Base-by-base conservation (phyloP, 1,140 invertebrate genomes). In the Pogonognathellus flavescens region DNA sequence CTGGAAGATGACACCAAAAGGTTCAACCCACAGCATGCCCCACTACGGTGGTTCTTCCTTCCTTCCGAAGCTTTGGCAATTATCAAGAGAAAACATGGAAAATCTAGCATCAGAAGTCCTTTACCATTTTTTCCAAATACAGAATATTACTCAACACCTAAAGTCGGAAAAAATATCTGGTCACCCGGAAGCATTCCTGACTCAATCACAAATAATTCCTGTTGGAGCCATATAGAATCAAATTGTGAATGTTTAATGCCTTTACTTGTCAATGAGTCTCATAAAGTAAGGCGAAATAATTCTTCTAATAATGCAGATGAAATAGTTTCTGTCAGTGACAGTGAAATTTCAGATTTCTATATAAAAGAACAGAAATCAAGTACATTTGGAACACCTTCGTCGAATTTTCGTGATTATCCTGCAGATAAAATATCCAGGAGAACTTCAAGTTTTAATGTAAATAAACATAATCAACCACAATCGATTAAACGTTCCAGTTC, bases 21-120 rank as follows among this genome's bases (percentile, higher is more conserved):
- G 88, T 93, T 93, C 89, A 93, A 94, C 89, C 92, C 93, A 55
- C 90, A 93, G 62, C 92, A 94, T 41, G 93, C 95, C 87, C 91
- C 92, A 76, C 91, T 97, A 16, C 91, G 96, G 81, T 97, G 96
- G 96, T 97, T 97, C 90, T 94, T 97, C 92, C 90, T 97, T 9
- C 92, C 92, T 4, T 91, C 91, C 87, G 92, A 93, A 89, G 18
- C 80, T 1, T 25, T 81, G 10, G 13, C 14, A 2, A 55, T 53
- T 57, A 11, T 55, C 9, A 57, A 41, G 0, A 16, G 20, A 16
- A 57, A 10, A 3, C 80, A 4, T 7, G 1, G 1, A 81, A 25
- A n/a, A 57, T 16, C 11, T 25, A 25, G 25, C 11, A 55, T 81
- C 9, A 53, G 55, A 57, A 81, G 80, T 81, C 80, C 80, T 0